These are phyloP conservation scores for Barypeithes pellucidus DNA, from an alignment of 2,888 invertebrate species.

Conservation along the genomic window DNA sequence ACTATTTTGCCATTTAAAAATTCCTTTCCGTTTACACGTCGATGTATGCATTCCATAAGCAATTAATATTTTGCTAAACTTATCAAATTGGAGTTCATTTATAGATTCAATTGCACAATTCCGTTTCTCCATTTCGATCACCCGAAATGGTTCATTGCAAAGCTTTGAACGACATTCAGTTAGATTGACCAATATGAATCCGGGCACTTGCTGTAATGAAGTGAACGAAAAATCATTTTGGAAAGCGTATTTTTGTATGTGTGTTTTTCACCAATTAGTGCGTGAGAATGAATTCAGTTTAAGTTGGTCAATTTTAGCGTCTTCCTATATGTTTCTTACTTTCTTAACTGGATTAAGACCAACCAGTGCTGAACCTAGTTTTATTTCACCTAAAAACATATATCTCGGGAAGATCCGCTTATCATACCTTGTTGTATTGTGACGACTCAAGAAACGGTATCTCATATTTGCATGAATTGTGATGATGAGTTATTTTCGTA, in stretches of 20 bases:
- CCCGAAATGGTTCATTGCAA: neutral
- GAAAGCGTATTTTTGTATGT: neutral
- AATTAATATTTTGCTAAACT: neutral
- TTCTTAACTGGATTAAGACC: too few species aligned
- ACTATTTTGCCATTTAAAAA: too few species aligned
- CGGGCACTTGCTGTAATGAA: slow-evolving; percentile 14
- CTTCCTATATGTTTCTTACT: neutral
- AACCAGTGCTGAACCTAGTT: too few species aligned
- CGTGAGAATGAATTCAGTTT: neutral
- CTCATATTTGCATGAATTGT: too few species aligned
- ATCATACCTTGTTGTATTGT: too few species aligned
- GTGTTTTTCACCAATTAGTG: slow-evolving; percentile 1
- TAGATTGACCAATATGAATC: neutral
- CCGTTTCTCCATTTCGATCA: neutral
- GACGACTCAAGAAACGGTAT: too few species aligned
- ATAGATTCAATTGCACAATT: neutral
- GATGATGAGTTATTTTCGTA: too few species aligned
- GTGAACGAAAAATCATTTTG: neutral
- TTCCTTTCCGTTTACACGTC: too few species aligned
- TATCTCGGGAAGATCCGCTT: too few species aligned
- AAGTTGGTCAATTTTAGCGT: neutral
- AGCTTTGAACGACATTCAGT: neutral
- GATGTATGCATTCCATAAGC: too few species aligned
- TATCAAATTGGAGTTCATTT: neutral
- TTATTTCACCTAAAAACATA: too few species aligned